These are phyloP conservation scores for Drosophila helvetica DNA, from an alignment of 2,888 invertebrate species.

Conservation along the genomic window DNA sequence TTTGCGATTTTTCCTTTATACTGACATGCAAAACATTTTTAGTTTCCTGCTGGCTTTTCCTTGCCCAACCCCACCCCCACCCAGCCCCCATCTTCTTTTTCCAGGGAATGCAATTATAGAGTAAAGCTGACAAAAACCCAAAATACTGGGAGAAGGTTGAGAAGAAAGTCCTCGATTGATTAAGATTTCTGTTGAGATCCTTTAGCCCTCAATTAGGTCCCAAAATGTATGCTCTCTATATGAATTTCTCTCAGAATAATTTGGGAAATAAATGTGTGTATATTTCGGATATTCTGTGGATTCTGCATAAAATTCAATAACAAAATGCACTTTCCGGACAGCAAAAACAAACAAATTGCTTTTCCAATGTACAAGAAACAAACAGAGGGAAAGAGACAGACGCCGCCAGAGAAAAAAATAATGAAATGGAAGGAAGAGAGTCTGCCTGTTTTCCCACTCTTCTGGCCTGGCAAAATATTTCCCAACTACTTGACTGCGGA, in stretches of 20 bases:
- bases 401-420: conserved; percentile 9
- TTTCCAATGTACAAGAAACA: conserved; percentile 51
- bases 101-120: conserved; percentile 33
- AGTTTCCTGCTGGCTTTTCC: conserved; percentile 77
- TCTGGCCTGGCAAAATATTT: conserved; percentile 53
- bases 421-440: conserved; percentile 15
- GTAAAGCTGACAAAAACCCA: conserved; percentile 44
- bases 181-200: conserved; percentile 27
- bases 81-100: conserved; percentile 5
- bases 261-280: conserved; percentile 52
- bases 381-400: conserved; percentile 17
- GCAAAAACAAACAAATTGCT: conserved; percentile 71
- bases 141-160: conserved; percentile 27
- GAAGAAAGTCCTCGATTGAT: conserved; percentile 33
- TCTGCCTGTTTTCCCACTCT: conserved; percentile 32
- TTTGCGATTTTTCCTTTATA: conserved; percentile 82
- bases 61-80: conserved; percentile 38
- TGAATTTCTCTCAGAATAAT: conserved; percentile 4
- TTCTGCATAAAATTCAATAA: conserved; percentile 64
- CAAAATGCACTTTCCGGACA: conserved; percentile 70
- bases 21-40: conserved; percentile 80
- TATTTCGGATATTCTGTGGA: conserved; percentile 5
- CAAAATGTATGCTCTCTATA: neutral
- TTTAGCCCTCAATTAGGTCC: conserved; percentile 11
- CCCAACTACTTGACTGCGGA: conserved; percentile 59